A percentile compares a stretch with the other conserved stretches of the same genome.
These are phyloP conservation scores for Enteromius thamalakanensis DNA, from an alignment of 2,797 vertebrate genomes.

Conservation along the genomic window DNA sequence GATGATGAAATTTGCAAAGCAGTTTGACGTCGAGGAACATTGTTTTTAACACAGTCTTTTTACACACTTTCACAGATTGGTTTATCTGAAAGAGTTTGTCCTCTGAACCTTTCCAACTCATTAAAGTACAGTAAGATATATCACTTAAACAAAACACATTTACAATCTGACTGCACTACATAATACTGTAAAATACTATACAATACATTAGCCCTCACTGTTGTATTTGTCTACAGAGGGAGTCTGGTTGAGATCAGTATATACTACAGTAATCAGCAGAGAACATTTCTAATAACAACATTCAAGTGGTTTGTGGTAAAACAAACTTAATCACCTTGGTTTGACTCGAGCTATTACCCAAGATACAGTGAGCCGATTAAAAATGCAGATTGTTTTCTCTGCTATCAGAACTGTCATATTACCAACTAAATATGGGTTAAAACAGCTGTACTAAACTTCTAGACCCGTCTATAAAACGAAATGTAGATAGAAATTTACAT, in stretches of 20 bases:
- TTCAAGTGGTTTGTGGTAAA: conserved; percentile 54
- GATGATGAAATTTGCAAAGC: no score
- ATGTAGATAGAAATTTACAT: not conserved
- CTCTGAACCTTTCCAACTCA: not conserved
- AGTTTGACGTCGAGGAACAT: no score
- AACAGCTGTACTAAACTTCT: not conserved
- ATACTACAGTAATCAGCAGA: conserved; percentile 19
- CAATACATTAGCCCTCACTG: not conserved
- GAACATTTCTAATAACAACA: conserved; percentile 48
- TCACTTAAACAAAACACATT: conserved; percentile 10
- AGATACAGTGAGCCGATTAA: not conserved
- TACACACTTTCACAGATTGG: no score
- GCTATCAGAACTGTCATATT: not conserved
- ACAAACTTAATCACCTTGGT: conserved; percentile 45
- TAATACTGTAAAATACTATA: not conserved
- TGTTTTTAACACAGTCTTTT: no score
- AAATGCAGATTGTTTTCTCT: not conserved
- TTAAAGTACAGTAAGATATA: conserved; percentile 17
- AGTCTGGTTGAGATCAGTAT: conserved; percentile 43
- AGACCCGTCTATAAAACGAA: not conserved
- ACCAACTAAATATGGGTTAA: conserved; percentile 16
- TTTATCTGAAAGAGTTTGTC: not conserved
- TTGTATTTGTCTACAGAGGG: conserved; percentile 21
- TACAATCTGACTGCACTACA: conserved; percentile 23
- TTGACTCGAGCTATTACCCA: conserved; percentile 30